Base-by-base conservation (phyloP, 2,113 vertebrate genomes). In the Ellobius talpinus region DNA sequence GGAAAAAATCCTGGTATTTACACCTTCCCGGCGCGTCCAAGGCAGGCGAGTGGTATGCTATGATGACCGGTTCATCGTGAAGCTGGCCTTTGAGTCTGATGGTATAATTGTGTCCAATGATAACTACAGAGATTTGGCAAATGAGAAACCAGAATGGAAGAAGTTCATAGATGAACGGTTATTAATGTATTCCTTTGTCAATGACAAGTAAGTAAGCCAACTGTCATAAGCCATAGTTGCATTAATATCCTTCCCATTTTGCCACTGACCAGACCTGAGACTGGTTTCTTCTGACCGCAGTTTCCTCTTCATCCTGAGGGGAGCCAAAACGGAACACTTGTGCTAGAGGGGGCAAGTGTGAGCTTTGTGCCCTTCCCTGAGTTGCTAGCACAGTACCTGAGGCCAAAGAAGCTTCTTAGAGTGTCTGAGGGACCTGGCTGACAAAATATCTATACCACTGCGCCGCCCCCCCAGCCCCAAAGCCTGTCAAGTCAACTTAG, bases 111-210 rank as follows among this genome's bases (percentile, higher is more conserved):
- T 99, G 84, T 99, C 99, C 94, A 99, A 99, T 39, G 99, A 99
- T 91, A 99, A 99, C 99, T 99, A 99, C 98, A 98, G 99, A 96
- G 99, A 99, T 97, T 98, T 99, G 96, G 99, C 99, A 29, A 99
- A 99, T 70, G 99, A 99, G 97, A 99, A 99, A 93, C 99, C 99
- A 0, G 99, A 99, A 97, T 99, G 99, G 99, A 99, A 99, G 98
- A 99, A 99, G 98, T 99, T 99, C 98, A 99, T 99, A 91, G 99
- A 99, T 36, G 99, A 99, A 92, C 98, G 99, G 61, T 98, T 99
- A 97, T 98, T 99, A 95, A 99, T 99, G 99, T 99, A 99, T 97
- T 99, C 99, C 12, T 99, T 99, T 95, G 99, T 99, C 97, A 99
- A 99, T 84, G 99, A 99, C 99, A 99, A 99, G 99, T 99, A 98